These are phyloP conservation scores for Danaus plexippus DNA, from an alignment of 1,140 invertebrate genomes.

Conservation along the genomic window DNA sequence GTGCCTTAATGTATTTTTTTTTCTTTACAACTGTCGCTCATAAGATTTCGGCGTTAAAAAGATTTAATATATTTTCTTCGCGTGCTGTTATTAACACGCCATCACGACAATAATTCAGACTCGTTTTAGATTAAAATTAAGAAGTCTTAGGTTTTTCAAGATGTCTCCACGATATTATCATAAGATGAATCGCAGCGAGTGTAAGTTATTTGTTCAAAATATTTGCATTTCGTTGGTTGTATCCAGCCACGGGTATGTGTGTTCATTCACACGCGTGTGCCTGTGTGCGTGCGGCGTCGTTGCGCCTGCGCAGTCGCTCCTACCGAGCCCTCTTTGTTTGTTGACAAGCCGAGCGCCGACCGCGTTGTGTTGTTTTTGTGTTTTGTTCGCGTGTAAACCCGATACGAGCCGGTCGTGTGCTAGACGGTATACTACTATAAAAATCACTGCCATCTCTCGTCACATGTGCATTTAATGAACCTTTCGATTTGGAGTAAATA, in stretches of 20 bases:
- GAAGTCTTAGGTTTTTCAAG: no score
- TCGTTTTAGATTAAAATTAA: no score
- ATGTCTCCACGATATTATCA: no score
- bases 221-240: constrained; percentile 16
- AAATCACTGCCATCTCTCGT: no score
- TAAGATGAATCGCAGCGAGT: no score
- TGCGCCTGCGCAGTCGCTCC: constrained; percentile 52
- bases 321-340: constrained; percentile 64
- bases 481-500: no score
- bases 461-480: no score
- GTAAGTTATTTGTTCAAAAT: constrained; percentile 9
- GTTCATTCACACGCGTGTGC: constrained; percentile 53
- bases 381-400: constrained; percentile 42
- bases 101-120: constrained; percentile 1
- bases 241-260: constrained; percentile 41
- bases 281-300: constrained; percentile 43
- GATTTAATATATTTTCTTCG: constrained; percentile 9
- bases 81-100: constrained; percentile 8
- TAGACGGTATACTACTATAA: no score
- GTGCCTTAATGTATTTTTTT: no score
- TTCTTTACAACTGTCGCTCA: no score
- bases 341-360: constrained; percentile 54
- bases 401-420: constrained; percentile 31
- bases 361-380: constrained; percentile 28
- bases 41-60: background rate